These are phyloP conservation scores for Smittia aterrima DNA, from an alignment of 2,888 invertebrate species.

Conservation along the genomic window DNA sequence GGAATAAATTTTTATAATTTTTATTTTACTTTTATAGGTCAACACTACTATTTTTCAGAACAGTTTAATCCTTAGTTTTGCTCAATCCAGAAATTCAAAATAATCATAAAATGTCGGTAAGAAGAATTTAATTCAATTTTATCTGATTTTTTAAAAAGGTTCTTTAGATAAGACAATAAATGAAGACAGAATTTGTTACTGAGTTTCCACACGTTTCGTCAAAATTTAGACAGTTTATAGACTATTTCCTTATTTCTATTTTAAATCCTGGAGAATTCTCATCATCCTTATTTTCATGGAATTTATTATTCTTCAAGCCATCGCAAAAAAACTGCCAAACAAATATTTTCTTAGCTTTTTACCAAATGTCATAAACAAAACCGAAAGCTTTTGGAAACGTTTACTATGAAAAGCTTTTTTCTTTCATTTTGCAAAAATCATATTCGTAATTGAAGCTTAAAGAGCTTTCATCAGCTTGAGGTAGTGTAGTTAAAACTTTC, in stretches of 20 bases:
- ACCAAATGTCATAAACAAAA: no score
- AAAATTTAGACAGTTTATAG: background rate
- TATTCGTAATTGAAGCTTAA: conserved; percentile 4
- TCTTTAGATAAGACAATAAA: no score
- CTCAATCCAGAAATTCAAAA: conserved; percentile 1
- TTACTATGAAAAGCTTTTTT: no score
- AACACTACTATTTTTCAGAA: conserved; percentile 8
- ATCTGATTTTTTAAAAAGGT: no score
- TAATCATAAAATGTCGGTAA: background rate
- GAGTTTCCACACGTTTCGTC: no score
- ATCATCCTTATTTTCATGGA: background rate
- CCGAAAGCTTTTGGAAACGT: no score
- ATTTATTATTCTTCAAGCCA: background rate
- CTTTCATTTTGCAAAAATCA: no score
- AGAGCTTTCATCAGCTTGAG: background rate
- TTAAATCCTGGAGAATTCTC: background rate
- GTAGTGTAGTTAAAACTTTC: background rate
- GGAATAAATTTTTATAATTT: background rate
- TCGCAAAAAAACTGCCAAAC: background rate
- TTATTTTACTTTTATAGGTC: background rate
- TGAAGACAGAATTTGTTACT: no score
- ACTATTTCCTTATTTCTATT: background rate
- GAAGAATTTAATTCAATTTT: no score
- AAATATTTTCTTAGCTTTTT: no score
- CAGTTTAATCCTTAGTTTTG: background rate